Base-by-base conservation (phyloP, 2,888 invertebrate genomes). In the Cryptocephalus moraei region DNA sequence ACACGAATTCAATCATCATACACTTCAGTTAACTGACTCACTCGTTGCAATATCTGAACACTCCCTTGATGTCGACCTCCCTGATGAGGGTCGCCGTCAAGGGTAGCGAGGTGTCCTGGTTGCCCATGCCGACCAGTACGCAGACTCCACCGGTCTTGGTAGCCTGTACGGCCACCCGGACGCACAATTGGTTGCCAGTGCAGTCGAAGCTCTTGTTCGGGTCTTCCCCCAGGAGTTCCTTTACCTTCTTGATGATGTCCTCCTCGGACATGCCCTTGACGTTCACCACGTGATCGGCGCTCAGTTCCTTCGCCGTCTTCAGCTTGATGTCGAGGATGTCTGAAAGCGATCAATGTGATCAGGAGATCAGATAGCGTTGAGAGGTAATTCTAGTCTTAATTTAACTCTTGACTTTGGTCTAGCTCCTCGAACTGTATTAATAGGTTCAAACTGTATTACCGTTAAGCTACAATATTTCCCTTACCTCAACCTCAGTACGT, bases 41-140 rank as follows among this genome's bases (percentile, higher is more conserved):
- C 89, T 89, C 90, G 70, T 93, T 93, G 52, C 80, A 87, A 66
- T 96, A 96, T 70, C 96, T 79, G 73, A 96, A 96, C 48, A 92
- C 83, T 52, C 96, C 96, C 51, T 86, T 77, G 55, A 97, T 87
- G 71, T 95, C 94, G 9, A 97, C 85, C 74, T 96, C 95, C 46
- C 91, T 73, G 0, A 82, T 73, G 32, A 89, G 75, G 2, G 92
- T 88, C 62, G 84, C 82, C 0, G 89, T 81, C 39, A 96, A 73
- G 1, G 95, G 94, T 50, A 96, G 64, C 52, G 80, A 85, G 45
- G 87, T 77, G 69, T 90, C 86, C 0, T 81, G 66, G 46, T 82
- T 77, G 34, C 94, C 93, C 78, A 91, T 80, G 9, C 96, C 97
- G 22, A 96, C 91, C 53, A 95, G 71, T 43, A 93, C 86, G 6